Evolutionary conservation across 2,113 vertebrate species (phyloP), one percentile per base, ranked within the genome.

Genomic region (Sinocyclocheilus grahami): DNA sequence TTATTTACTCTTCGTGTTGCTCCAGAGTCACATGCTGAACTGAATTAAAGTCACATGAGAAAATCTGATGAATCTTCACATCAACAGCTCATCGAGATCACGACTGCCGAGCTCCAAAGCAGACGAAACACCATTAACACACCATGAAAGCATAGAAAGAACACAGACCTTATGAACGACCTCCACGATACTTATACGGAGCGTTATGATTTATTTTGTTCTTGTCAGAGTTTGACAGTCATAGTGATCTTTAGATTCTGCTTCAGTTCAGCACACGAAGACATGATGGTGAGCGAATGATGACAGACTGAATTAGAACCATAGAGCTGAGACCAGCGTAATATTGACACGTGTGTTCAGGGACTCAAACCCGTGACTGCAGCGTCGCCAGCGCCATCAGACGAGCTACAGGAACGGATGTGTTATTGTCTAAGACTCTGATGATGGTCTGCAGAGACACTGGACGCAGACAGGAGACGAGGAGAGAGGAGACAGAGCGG

Each of bases 381-480:
- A 18, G 51, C 4, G 53, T 55, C 16, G 55, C 55, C 58, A 55
- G 53, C 53, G 53, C 16, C 20, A 18, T 55, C 5, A 18, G 53
- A 55, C 53, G 4, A 18, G 48, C 48, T 51, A 3, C 48, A 51
- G 48, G 48, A 51, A 51, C 13, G 0, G 48, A 1, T 13, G 48
- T 13, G 48, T 51, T 51, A 51, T 51, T 51, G 3, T 13, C 48
- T 53, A 0, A 5, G 51, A 53, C 51, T 53, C 13, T 53, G 51
- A 42, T 42, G 42, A 42, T 42, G 42, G 42, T 42, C 42, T 46
- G 42, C 65, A 7, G 65, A 8, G 65, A 69, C 65, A 69, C 65
- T 16, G 65, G 65, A 87, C 24, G 83, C 60, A 74, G 11, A 58
- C 24, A 82, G 71, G 83, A 74, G 82, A 6, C 75, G 77, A 80